Conservation (phyloP, 2,113 vertebrate genomes). For the Tinamus guttatus region DNA sequence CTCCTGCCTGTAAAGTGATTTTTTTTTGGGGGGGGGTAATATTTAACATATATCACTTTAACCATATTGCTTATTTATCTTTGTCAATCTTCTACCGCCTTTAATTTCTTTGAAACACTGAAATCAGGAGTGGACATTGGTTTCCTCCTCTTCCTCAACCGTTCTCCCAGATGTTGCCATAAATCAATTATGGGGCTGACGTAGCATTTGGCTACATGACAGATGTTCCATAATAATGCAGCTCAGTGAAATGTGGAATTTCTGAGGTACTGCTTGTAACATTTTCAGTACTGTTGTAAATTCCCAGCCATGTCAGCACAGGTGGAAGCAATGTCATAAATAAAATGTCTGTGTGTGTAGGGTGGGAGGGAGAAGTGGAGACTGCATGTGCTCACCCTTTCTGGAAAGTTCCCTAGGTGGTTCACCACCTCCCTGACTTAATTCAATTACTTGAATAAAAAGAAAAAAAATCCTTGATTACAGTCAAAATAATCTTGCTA, state of each 20-base stretch:
- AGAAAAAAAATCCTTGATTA: not conserved
- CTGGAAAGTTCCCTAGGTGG: constrained; percentile 19
- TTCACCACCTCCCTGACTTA: constrained; percentile 45
- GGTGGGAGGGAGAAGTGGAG: not conserved
- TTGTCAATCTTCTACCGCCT: not conserved
- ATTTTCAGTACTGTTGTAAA: constrained; percentile 84
- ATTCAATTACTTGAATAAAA: constrained; percentile 49
- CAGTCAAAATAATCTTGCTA: not conserved
- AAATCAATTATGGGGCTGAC: constrained; percentile 83
- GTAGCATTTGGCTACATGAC: constrained; percentile 84
- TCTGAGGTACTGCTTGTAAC: constrained; percentile 83
- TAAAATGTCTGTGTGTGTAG: not conserved
- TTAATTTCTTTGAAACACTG: not conserved
- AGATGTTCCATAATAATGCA: constrained; percentile 82
- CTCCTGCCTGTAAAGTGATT: constrained; percentile 15
- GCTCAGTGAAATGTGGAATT: constrained; percentile 83
- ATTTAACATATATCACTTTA: not conserved
- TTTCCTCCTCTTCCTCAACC: constrained; percentile 44
- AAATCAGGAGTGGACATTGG: constrained; percentile 69
- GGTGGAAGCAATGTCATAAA: constrained; percentile 84
- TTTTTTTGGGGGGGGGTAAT: not conserved
- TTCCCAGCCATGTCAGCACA: constrained; percentile 80
- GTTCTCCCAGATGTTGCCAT: constrained; percentile 83
- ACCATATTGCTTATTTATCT: not conserved
- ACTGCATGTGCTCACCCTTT: not conserved